Evolutionary conservation across 2,888 invertebrate genomes (phyloP).

Genomic region (Vesta saturnalis): DNA sequence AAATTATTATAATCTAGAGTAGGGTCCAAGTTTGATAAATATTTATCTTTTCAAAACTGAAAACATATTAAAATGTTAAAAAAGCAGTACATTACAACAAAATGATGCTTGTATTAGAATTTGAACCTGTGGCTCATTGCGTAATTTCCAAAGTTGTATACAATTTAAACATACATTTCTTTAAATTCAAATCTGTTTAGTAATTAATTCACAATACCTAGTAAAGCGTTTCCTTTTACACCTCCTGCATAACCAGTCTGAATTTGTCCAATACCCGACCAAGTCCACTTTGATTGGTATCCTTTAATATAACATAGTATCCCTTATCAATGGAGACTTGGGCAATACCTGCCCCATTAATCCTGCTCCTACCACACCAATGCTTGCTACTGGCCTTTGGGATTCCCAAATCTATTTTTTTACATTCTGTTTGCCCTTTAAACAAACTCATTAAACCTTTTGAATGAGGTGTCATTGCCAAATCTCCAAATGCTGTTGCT

Average conservation of each 20-base stretch:
- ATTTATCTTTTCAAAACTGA: slow-evolving; percentile 81
- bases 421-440: slow-evolving; percentile 97
- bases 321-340: slow-evolving; percentile 98
- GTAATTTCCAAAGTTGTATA: no score
- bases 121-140: no score
- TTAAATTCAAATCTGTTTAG: neutral
- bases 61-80: slow-evolving; percentile 47
- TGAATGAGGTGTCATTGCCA: slow-evolving; percentile 90
- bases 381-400: slow-evolving; percentile 78
- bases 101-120: no score
- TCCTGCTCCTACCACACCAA: slow-evolving; percentile 94
- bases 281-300: slow-evolving; percentile 84
- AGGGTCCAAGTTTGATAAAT: slow-evolving; percentile 79
- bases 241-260: slow-evolving; percentile 82
- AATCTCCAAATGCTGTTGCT: slow-evolving; percentile 87
- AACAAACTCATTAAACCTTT: slow-evolving; percentile 94
- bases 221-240: slow-evolving; percentile 86
- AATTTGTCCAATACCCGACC: slow-evolving; percentile 92
- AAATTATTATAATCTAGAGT: slow-evolving; percentile 87
- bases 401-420: slow-evolving; percentile 95
- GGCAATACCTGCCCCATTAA: slow-evolving; percentile 99
- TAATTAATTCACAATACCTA: no score
- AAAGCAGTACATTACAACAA: neutral
- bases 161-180: no score
- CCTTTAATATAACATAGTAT: slow-evolving; percentile 89